Percentiles rank a stretch among this genome's conserved stretches.
These are phyloP conservation scores for Sebastolobus alascanus DNA, from an alignment of 2,797 vertebrate genomes.

Conservation along the genomic window DNA sequence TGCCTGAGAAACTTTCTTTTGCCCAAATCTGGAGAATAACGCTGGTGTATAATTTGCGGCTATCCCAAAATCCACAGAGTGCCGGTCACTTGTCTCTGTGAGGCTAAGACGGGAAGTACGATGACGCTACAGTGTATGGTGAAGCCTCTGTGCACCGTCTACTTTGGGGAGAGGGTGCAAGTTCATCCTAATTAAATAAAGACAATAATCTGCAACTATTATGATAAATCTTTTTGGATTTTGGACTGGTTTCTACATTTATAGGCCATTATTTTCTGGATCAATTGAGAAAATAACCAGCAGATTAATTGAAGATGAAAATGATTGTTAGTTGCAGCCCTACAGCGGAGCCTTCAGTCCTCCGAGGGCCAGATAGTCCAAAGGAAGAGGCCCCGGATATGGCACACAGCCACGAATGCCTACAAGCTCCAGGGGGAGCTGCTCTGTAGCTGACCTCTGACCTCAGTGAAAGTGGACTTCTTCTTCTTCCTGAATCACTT, in stretches of 20 bases:
- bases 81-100: conserved; percentile 3
- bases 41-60: conserved; percentile 40
- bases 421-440: neutral
- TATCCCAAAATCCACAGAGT: neutral
- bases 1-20: conserved; percentile 20
- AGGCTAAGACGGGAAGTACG: neutral
- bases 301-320: neutral
- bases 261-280: neutral
- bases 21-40: conserved; percentile 18
- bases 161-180: neutral
- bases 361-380: neutral
- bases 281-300: neutral
- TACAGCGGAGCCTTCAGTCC: neutral
- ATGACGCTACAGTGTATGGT: neutral
- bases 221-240: neutral
- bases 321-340: neutral
- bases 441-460: conserved; percentile 31
- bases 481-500: neutral
- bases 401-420: conserved; percentile 5
- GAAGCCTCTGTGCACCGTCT: conserved; percentile 1
- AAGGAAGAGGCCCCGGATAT: conserved; percentile 9
- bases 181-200: neutral
- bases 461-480: conserved; percentile 10
- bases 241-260: neutral
- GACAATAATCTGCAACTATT: neutral